phyloP scores from a whole-genome alignment of 2,113 vertebrate genomes.

The Pithys albifrons region DNA sequence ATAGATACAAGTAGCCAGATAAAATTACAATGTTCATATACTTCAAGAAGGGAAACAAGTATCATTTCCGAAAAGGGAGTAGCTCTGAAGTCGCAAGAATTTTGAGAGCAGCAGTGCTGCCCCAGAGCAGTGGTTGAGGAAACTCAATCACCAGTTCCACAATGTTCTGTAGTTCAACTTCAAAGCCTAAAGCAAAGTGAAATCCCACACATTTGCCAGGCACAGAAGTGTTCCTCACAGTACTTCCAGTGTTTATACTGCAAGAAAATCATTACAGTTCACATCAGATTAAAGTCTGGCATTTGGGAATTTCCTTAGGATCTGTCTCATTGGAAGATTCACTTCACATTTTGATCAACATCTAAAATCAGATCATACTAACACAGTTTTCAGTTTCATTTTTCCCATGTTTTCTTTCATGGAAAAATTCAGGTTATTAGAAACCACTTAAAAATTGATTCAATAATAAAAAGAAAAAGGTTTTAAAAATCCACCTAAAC shows the following conservation, averaged over 20 bases:
- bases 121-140: neutral
- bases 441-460: neutral
- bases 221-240: neutral
- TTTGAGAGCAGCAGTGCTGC: neutral
- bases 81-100: neutral
- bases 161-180: neutral
- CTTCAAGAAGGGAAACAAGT: neutral
- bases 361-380: neutral
- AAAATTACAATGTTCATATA: neutral
- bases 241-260: neutral
- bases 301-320: neutral
- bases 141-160: neutral
- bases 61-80: neutral
- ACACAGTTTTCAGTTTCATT: neutral
- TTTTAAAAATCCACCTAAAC: neutral
- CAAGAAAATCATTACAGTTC: neutral
- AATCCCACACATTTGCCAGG: neutral
- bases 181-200: neutral
- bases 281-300: neutral
- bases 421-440: neutral
- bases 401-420: neutral
- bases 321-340: neutral
- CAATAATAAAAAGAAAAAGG: neutral
- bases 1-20: slow-evolving; percentile 22
- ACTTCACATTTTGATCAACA: neutral